These are phyloP conservation scores for Luperina testacea DNA, from an alignment of 2,888 invertebrate genomes.

Conservation along the genomic window DNA sequence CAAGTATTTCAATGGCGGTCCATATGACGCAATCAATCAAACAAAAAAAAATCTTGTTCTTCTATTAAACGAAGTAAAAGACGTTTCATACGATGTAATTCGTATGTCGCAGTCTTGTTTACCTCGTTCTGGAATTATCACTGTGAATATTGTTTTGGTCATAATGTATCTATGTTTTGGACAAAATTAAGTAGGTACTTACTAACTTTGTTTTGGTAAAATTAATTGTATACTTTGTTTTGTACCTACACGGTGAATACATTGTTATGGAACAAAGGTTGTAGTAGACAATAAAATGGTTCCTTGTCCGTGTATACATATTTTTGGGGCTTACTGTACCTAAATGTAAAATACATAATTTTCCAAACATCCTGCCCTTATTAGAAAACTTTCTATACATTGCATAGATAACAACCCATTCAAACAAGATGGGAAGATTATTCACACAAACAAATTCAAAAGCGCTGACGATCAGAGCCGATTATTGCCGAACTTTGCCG, in stretches of 20 bases:
- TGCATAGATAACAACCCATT: background rate
- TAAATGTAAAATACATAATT: background rate
- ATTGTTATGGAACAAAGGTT: background rate
- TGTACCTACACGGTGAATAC: background rate
- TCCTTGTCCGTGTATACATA: background rate
- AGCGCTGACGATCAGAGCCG: slow-evolving; percentile 18
- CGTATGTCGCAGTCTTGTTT: background rate
- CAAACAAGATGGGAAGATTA: slow-evolving; percentile 23
- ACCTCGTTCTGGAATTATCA: background rate
- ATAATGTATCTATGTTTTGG: background rate
- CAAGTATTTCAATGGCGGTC: background rate
- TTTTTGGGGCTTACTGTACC: background rate
- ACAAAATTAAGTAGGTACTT: background rate
- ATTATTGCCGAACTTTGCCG: slow-evolving; percentile 29
- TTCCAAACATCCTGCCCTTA: background rate
- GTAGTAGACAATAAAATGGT: background rate
- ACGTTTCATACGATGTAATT: background rate
- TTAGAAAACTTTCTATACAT: background rate
- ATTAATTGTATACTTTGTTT: background rate
- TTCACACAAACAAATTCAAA: slow-evolving; percentile 33
- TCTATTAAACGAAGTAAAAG: background rate
- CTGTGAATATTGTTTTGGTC: background rate
- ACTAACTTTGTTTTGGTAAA: background rate
- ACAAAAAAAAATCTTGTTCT: background rate
- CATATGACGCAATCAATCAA: background rate